Conservation (phyloP, 2,113 vertebrate species). For the Atlantisia rogersi region DNA sequence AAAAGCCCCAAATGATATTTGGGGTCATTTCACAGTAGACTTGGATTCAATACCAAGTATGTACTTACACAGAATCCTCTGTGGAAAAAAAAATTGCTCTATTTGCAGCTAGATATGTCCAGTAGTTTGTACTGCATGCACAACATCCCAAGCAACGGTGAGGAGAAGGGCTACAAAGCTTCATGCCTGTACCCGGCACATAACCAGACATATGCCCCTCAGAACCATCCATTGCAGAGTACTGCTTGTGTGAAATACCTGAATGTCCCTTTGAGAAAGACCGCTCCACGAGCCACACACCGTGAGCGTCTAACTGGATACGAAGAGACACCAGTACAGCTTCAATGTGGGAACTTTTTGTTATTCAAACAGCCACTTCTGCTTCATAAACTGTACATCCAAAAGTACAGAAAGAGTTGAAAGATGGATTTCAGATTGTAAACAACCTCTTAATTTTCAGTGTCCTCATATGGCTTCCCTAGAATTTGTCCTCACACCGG, state of each 20-base stretch:
- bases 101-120: neutral
- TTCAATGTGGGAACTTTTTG: neutral
- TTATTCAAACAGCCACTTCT: neutral
- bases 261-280: neutral
- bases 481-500: neutral
- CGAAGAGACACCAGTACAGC: neutral
- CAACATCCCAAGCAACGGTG: neutral
- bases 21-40: neutral
- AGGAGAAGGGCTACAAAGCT: neutral
- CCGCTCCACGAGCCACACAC: fast-evolving
- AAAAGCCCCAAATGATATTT: neutral
- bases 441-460: neutral
- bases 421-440: neutral
- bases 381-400: neutral
- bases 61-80: neutral
- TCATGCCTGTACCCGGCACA: neutral
- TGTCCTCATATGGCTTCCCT: constrained; percentile 31
- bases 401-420: neutral
- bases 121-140: neutral
- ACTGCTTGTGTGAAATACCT: neutral
- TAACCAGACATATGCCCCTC: neutral
- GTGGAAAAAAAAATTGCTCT: neutral
- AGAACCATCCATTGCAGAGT: neutral
- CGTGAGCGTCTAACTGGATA: neutral
- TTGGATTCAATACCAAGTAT: neutral